Evolutionary conservation across 2,113 vertebrate genomes (phyloP).

Genomic region (Zosterops borbonicus): DNA sequence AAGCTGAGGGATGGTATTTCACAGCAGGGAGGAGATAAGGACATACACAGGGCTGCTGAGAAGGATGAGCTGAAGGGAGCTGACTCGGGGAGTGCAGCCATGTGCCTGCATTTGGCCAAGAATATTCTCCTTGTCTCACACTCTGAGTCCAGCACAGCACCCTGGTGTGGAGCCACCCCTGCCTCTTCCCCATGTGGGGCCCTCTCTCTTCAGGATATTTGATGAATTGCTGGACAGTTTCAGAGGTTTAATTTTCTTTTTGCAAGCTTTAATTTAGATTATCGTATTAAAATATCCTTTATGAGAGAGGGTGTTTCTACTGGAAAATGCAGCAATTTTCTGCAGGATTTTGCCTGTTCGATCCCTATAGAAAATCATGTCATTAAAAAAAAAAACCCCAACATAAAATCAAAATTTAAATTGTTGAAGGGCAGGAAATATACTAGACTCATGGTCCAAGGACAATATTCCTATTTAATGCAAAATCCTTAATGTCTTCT

Average conservation of each 20-base stretch:
- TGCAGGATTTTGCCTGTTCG: background rate
- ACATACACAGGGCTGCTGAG: background rate
- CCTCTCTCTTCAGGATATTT: background rate
- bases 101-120: background rate
- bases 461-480: background rate
- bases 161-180: background rate
- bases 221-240: background rate
- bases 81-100: background rate
- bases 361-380: background rate
- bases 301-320: background rate
- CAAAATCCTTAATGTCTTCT: background rate
- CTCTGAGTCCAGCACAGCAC: background rate
- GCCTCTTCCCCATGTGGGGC: fast-evolving
- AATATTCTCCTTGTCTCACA: background rate
- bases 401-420: background rate
- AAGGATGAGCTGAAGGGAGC: background rate
- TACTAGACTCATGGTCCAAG: background rate
- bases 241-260: background rate
- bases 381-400: background rate
- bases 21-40: background rate
- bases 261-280: background rate
- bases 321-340: background rate
- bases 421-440: background rate
- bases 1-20: background rate
- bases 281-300: background rate